Evolutionary conservation across 2,113 vertebrate genomes (phyloP).

Genomic region (Alouatta palliata): DNA sequence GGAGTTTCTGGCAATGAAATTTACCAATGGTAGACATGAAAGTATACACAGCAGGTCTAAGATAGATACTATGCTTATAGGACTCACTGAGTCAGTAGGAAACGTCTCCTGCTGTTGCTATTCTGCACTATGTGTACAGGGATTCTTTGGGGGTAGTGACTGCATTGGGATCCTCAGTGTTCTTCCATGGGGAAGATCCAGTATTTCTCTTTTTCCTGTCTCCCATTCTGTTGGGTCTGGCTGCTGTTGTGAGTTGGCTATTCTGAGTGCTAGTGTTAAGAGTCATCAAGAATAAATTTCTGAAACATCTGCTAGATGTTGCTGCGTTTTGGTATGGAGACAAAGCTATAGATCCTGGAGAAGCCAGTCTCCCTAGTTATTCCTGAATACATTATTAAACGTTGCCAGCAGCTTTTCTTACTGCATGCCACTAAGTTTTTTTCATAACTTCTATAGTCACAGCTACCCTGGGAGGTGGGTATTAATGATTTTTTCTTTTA

Average conservation of each 20-base stretch:
- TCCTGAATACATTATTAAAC: neutral
- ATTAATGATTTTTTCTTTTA: constrained; percentile 17
- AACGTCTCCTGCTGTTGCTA: neutral
- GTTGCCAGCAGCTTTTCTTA: neutral
- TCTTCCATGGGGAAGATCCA: rapidly evolving
- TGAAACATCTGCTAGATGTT: neutral
- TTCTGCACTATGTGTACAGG: neutral
- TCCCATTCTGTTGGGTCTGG: neutral
- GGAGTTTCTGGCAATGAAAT: neutral
- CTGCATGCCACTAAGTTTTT: neutral
- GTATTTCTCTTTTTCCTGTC: neutral
- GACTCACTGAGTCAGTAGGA: rapidly evolving
- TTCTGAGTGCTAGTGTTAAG: neutral
- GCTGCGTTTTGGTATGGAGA: neutral
- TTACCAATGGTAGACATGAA: neutral
- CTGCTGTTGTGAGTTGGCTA: neutral
- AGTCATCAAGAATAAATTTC: neutral
- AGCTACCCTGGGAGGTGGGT: neutral
- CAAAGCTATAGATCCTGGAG: neutral
- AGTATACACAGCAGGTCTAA: neutral
- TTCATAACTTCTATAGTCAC: neutral
- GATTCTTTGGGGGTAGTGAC: neutral
- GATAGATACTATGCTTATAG: neutral
- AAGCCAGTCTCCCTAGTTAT: neutral
- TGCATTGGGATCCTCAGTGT: neutral